Conservation (phyloP, 2,888 invertebrate species). For the Meiosimyza decipiens region DNA sequence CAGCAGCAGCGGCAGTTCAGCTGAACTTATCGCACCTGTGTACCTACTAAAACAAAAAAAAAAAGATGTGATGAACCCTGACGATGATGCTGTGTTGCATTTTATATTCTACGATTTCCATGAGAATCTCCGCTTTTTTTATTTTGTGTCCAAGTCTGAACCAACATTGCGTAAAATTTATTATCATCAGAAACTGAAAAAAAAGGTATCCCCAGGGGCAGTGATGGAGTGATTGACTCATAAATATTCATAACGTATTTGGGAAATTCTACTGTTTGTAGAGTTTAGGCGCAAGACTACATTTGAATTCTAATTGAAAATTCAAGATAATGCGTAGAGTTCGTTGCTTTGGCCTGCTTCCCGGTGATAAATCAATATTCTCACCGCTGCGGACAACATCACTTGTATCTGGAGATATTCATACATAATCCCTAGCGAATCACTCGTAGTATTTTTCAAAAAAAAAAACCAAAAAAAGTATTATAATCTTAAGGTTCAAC, state of each 20-base stretch:
- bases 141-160: neutral
- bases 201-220: conserved; percentile 10
- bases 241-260: conserved; percentile 29
- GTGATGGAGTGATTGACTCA: conserved; percentile 13
- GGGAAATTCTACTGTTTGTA: neutral
- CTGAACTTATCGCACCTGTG: conserved; percentile 25
- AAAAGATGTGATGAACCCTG: neutral
- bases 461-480: neutral
- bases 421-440: no score
- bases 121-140: neutral
- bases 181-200: conserved; percentile 10
- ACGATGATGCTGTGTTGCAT: neutral
- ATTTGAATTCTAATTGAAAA: conserved; percentile 20
- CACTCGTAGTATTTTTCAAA: conserved; percentile 3
- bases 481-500: conserved; percentile 1
- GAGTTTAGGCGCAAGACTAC: neutral
- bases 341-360: conserved; percentile 5
- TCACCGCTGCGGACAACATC: neutral
- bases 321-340: conserved; percentile 10
- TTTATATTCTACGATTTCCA: neutral
- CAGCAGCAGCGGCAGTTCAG: conserved; percentile 5
- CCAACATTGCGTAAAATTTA: conserved; percentile 22
- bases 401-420: neutral
- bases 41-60: neutral
- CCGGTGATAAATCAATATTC: conserved; percentile 29